Evolutionary conservation across 1,140 invertebrate species (phyloP), one percentile per base, ranked within the genome.

Genomic region (Idris sp.): DNA sequence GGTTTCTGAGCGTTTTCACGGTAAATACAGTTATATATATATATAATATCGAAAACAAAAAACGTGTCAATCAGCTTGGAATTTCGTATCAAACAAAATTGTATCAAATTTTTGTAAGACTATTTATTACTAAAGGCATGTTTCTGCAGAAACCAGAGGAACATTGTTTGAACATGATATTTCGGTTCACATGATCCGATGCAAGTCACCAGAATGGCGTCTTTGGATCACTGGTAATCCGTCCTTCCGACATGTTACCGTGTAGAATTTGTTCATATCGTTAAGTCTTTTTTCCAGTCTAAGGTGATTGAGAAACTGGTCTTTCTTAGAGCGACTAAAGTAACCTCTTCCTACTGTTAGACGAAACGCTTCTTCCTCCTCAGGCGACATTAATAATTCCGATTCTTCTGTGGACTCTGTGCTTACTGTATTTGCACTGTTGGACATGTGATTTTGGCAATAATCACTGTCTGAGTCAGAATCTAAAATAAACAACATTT

Each of bases 261-360:
- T 67, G 14, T 49, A 59, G 11, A 61, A 61, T 22, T 81, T 79
- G 44, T 80, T 82, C 16, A 83, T 68, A 11, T 81, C 83, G 35
- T 84, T 84, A 4, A 84, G 59, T 43, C 81, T 64, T 46, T 84
- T 84, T 44, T 84, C 81, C 36, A 84, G 51, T 67, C 83, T 76
- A 6, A 84, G 72, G 43, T 84, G 79, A 74, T 84, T 84, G 3
- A 84, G 74, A 65, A 84, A 84, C 53, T 73, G 73, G 43, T 84
- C 81, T 38, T 84, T 84, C 38, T 84, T 84, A 30, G 83, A 82
- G 11, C 79, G 76, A 40, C 78, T 79, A 38, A 84, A 84, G 56
- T 83, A 64, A 7, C 83, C 83, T 2, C 83, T 61, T 8, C 81
- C 83, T 3, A 83, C 65, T n/a, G 83, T 83, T 14, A 83, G 72